A percentile compares a stretch with the other conserved stretches of the same genome.
These are phyloP conservation scores for Laupala kohalensis DNA, from an alignment of 1,140 invertebrate species.

Conservation along the genomic window DNA sequence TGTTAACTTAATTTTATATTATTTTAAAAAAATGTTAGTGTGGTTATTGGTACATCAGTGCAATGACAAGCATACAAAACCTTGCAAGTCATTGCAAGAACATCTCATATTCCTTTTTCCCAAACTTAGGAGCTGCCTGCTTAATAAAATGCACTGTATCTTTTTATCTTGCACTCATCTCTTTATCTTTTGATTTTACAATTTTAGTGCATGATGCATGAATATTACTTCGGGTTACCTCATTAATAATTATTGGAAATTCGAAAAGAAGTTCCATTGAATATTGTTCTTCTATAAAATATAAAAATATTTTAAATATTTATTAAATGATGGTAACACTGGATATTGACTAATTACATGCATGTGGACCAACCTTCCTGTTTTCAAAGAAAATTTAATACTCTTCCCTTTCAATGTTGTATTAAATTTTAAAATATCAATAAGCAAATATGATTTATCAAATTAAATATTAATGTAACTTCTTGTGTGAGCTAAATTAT, in stretches of 20 bases:
- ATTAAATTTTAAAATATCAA: slow-evolving; percentile 1
- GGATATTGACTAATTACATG: neutral
- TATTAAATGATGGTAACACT: neutral
- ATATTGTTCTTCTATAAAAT: too few relatives aligned
- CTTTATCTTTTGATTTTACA: neutral
- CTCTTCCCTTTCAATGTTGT: neutral
- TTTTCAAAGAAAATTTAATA: neutral
- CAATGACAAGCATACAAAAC: neutral
- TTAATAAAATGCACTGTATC: neutral
- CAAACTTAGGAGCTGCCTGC: neutral
- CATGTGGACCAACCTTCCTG: neutral
- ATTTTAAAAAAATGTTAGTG: neutral
- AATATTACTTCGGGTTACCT: neutral
- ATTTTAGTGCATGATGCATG: neutral
- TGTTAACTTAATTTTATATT: neutral
- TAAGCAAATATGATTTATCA: neutral
- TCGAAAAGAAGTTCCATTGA: too few relatives aligned
- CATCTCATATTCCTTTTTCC: neutral
- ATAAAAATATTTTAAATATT: neutral
- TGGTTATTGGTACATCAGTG: too few relatives aligned
- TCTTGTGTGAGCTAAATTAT: too few relatives aligned
- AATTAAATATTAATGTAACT: too few relatives aligned
- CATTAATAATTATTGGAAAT: too few relatives aligned
- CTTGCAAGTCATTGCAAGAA: neutral
- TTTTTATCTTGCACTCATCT: neutral